Conservation (phyloP, 2,888 invertebrate genomes). For the Erannis defoliaria region DNA sequence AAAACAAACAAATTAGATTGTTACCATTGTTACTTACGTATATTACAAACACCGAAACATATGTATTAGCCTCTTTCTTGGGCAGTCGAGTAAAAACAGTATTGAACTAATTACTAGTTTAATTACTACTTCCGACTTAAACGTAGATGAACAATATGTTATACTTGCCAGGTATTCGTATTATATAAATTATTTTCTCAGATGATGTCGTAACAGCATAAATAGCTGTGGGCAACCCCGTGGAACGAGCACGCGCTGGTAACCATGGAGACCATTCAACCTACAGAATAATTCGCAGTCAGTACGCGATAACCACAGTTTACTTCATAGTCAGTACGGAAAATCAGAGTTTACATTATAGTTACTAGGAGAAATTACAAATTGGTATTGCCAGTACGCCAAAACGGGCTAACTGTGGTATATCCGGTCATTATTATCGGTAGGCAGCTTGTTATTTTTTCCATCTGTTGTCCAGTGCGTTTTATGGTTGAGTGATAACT, state of each 20-base stretch:
- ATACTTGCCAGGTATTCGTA: constrained; percentile 45
- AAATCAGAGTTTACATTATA: constrained; percentile 12
- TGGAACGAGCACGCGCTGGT: constrained; percentile 77
- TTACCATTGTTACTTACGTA: no score
- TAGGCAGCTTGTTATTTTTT: constrained; percentile 33
- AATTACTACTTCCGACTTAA: constrained; percentile 7
- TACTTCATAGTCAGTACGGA: constrained; percentile 5
- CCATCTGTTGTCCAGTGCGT: constrained; percentile 21
- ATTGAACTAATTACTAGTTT: background rate
- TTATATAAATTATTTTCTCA: constrained; percentile 74
- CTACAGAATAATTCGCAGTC: constrained; percentile 19
- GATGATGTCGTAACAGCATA: constrained; percentile 70
- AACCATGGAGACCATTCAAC: constrained; percentile 55
- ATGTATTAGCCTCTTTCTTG: no score
- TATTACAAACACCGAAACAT: no score
- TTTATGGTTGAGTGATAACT: constrained; percentile 20
- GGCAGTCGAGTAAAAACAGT: no score
- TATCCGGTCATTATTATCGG: constrained; percentile 40
- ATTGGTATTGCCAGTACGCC: constrained; percentile 24
- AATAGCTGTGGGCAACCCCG: constrained; percentile 67
- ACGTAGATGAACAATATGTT: constrained; percentile 42
- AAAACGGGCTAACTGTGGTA: constrained; percentile 36
- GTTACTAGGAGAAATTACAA: constrained; percentile 6
- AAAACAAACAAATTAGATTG: no score
- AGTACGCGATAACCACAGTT: constrained; percentile 12